Percentiles rank a stretch among this genome's conserved stretches.
Evolutionary conservation across 2,888 invertebrate genomes (phyloP).

Genomic region (Adineta ricciae): DNA sequence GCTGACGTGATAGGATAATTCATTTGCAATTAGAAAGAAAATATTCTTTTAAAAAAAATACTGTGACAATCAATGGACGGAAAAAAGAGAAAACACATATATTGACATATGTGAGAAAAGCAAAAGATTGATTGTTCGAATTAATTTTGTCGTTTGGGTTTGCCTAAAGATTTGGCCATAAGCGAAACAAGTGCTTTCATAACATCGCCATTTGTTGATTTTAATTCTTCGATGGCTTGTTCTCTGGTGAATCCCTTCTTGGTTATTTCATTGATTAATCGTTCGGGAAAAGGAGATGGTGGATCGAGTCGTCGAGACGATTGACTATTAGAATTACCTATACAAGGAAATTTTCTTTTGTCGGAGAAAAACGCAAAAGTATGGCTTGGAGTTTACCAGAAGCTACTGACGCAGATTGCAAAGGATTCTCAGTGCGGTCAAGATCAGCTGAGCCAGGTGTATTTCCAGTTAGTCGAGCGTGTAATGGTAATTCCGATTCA

Average conservation of each 20-base stretch:
- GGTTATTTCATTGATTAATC: neutral
- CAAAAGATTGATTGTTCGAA: neutral
- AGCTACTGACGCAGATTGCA: neutral
- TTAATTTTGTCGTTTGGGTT: slow-evolving; percentile 16
- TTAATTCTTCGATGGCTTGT: slow-evolving; percentile 26
- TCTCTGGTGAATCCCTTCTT: slow-evolving; percentile 24
- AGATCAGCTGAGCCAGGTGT: neutral
- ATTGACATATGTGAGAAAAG: too few relatives aligned
- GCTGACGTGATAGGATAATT: neutral
- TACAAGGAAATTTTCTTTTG: neutral
- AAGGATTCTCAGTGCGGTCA: too few relatives aligned
- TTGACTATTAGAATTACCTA: neutral
- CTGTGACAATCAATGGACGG: too few relatives aligned
- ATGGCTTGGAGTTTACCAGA: neutral
- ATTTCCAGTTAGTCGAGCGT: slow-evolving; percentile 60
- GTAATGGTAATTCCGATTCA: slow-evolving; percentile 68
- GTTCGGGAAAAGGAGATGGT: neutral
- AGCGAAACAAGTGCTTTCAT: slow-evolving; percentile 22
- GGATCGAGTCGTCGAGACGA: neutral
- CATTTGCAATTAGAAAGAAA: too few relatives aligned
- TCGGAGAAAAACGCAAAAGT: too few relatives aligned
- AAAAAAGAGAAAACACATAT: too few relatives aligned
- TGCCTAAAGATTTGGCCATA: slow-evolving; percentile 25
- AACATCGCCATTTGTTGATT: slow-evolving; percentile 23
- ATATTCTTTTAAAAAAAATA: neutral